phyloP scores from a whole-genome alignment of 2,888 invertebrate genomes.

The Hanleya hanleyi region DNA sequence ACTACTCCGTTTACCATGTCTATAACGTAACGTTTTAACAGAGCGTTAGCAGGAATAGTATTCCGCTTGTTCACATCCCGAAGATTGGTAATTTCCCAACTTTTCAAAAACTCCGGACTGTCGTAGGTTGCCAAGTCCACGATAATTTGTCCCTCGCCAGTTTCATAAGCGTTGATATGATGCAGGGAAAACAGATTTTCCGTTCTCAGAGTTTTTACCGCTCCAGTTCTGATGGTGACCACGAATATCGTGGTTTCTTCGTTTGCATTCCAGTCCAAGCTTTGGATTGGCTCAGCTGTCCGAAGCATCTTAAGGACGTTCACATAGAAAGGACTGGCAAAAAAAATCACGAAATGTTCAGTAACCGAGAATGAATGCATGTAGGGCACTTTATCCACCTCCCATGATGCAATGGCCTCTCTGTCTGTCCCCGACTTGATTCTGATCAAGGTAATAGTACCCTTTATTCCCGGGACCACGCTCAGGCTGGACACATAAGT shows the following conservation, averaged over 20 bases:
- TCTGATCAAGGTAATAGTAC: slow-evolving; percentile 53
- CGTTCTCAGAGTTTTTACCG: slow-evolving; percentile 44
- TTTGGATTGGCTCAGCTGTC: slow-evolving; percentile 54
- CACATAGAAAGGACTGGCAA: slow-evolving; percentile 63
- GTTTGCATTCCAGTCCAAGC: slow-evolving; percentile 59
- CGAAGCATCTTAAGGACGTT: slow-evolving; percentile 55
- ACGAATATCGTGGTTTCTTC: slow-evolving; percentile 53
- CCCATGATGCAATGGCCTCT: slow-evolving; percentile 55
- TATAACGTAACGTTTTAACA: slow-evolving; percentile 54
- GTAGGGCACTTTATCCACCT: slow-evolving; percentile 59
- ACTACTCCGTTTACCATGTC: slow-evolving; percentile 39
- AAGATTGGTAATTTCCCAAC: slow-evolving; percentile 48
- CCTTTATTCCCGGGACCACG: slow-evolving; percentile 48
- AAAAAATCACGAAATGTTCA: slow-evolving; percentile 56
- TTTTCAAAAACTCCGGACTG: slow-evolving; percentile 54
- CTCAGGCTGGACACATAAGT: slow-evolving; percentile 60
- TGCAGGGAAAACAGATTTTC: slow-evolving; percentile 64
- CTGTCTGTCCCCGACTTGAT: slow-evolving; percentile 49
- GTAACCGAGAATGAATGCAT: slow-evolving; percentile 70
- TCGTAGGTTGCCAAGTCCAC: slow-evolving; percentile 63
- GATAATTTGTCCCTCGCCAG: slow-evolving; percentile 38
- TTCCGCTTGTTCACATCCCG: slow-evolving; percentile 49
- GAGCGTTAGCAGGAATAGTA: slow-evolving; percentile 47
- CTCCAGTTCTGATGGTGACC: slow-evolving; percentile 49
- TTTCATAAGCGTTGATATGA: slow-evolving; percentile 65